phyloP scores from a whole-genome alignment of 2,797 vertebrate species.

The Holocentrus rufus region DNA sequence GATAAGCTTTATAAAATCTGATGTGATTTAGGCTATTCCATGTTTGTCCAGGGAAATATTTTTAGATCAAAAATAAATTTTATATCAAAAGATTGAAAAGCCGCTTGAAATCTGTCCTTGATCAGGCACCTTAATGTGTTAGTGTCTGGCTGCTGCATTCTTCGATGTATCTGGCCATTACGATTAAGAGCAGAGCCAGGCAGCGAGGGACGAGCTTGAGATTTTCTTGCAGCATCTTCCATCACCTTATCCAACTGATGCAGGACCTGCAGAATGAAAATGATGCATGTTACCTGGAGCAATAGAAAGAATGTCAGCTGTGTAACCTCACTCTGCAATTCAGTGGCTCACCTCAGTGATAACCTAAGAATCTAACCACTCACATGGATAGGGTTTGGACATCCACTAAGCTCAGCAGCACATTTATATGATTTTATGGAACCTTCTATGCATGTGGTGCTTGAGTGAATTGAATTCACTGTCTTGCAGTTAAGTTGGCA shows the following conservation, averaged over 20 bases:
- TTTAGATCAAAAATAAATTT: slow-evolving; percentile 4
- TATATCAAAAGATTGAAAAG: slow-evolving; percentile 34
- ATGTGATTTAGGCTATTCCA: slow-evolving; percentile 34
- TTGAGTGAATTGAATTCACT: not conserved
- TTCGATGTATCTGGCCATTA: slow-evolving; percentile 56
- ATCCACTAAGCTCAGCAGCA: no score
- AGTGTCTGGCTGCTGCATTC: slow-evolving; percentile 39
- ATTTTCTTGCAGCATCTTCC: slow-evolving; percentile 9
- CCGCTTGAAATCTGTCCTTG: slow-evolving; percentile 34
- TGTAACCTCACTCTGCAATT: slow-evolving; percentile 51
- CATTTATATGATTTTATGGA: no score
- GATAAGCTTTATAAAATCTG: slow-evolving; percentile 37
- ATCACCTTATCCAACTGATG: not conserved
- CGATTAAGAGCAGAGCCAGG: slow-evolving; percentile 19
- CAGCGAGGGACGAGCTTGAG: slow-evolving; percentile 32
- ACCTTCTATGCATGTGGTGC: no score
- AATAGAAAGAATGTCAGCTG: slow-evolving; percentile 44
- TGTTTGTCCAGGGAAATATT: slow-evolving; percentile 1
- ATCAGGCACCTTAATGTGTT: slow-evolving; percentile 40
- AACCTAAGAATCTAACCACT: not conserved
- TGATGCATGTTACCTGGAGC: slow-evolving; percentile 50
- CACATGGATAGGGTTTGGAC: no score
- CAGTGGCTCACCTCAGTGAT: slow-evolving; percentile 51
- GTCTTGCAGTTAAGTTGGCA: slow-evolving; percentile 11
- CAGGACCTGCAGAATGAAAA: slow-evolving; percentile 52